Evolutionary conservation across 64 coral and sea anemone genomes (phyloP), one percentile per base, ranked within the genome.

Genomic region (Pocillopora verrucosa): DNA sequence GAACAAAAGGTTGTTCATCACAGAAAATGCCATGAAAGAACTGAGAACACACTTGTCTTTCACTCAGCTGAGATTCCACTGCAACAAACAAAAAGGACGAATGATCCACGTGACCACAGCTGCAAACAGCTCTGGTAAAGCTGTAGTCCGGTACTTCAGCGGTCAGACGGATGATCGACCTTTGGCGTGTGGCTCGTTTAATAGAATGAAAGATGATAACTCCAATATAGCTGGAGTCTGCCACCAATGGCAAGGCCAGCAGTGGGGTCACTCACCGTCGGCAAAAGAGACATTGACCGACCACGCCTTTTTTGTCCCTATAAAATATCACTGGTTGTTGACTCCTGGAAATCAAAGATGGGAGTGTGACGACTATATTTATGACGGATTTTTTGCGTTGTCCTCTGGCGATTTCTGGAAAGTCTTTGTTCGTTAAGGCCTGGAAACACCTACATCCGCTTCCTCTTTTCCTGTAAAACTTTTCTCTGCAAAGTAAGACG

Each of bases 401-500:
- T 78, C 76, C 19, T 17, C 76, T 38, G 76, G 76, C 15, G 77
- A 80, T 80, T 80, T 59, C 45, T 80, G 77, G 77, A 80, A 80
- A 34, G 59, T 80, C 10, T 80, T 24, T 80, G 77, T 80, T 2
- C 77, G 77, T 36, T 80, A 59, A 58, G 25, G 2, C 61, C 16
- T 63, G 2, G 11, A 1, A 15, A 63, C 61, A 63, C 61, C 11
- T 63, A 63, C 16, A 13, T 15, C 61, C 11, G 4, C 12, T 63
- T 17, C 3, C 41, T 0, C 41, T 51, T 3, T 30, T 30, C 30
- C 30, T 51, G 41, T 51, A 1, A 51, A 51, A 51, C 41, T 51
- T 51, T 51, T 51, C 3, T 4, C 41, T 7, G 3, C 41, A 51
- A 51, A 51, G 3, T 51, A 51, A 51, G 41, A 51, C 41, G 1